These are phyloP conservation scores for Calameuta idolon DNA, from an alignment of 2,888 invertebrate species.

Conservation along the genomic window DNA sequence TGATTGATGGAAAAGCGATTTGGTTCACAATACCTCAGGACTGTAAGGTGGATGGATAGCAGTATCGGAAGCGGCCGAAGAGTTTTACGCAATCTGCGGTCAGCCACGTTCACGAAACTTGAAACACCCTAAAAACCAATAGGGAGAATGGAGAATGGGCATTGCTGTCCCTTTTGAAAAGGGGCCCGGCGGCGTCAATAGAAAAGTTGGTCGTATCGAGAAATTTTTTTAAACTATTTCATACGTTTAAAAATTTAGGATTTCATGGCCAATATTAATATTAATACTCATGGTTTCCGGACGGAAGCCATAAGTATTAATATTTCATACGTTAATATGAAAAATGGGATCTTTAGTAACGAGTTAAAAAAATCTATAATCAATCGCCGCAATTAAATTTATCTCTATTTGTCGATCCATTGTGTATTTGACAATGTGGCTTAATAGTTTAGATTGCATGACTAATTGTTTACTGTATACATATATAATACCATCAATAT, in stretches of 20 bases:
- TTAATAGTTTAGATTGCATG: not conserved
- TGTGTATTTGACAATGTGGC: not conserved
- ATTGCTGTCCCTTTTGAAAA: not conserved
- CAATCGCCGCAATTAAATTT: not conserved
- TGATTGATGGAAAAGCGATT: slow-evolving; percentile 8
- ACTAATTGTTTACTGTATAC: not conserved
- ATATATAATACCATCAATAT: not conserved
- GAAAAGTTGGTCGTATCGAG: not conserved
- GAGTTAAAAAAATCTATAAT: not conserved
- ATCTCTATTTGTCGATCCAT: not conserved
- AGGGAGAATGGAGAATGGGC: not conserved
- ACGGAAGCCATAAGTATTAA: too few species aligned
- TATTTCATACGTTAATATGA: not conserved
- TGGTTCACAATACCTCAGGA: slow-evolving; percentile 3
- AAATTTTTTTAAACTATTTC: not conserved
- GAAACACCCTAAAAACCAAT: not conserved
- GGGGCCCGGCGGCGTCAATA: not conserved
- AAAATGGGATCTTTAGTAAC: not conserved
- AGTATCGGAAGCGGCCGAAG: not conserved
- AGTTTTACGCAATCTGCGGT: slow-evolving; percentile 3
- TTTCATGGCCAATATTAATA: too few species aligned
- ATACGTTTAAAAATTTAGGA: too few species aligned
- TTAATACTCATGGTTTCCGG: too few species aligned
- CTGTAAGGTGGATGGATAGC: not conserved
- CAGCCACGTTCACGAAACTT: not conserved